Base-by-base conservation (phyloP, 1,140 invertebrate species). In the Pteromalus puparum region DNA sequence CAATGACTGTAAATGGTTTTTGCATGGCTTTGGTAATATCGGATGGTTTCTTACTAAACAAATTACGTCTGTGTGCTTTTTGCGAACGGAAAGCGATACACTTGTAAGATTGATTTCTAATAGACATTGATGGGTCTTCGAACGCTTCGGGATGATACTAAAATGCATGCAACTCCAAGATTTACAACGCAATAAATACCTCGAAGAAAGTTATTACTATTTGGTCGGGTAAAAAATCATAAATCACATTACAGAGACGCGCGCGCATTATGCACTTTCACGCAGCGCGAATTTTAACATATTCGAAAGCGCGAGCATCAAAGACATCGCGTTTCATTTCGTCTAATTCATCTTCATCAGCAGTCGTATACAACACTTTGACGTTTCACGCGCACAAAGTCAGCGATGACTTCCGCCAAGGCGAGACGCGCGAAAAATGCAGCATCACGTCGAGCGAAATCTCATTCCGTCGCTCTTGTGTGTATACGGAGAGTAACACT, bases 401-500 rank as follows among this genome's bases (percentile, higher is more conserved):
- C 18, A 34, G 3, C 21, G 5, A n/a, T n/a, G n/a, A 61, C 21
- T 74, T 38, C 67, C 67, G 67, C 2, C 24, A 26, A 70, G 2
- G 1, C 13, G 26, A 0, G 18, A 78, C 53, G 26, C 38, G 77
- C 67, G 10, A 24, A 68, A 79, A 81, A 30, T 68, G 28, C 18
- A 68, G 28, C 38, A 30, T 12, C 80, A 74, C 10, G n/a, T 67
- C 73, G 21, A 3, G 38, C 24, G 21, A 48, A 34, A 80, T 80
- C 78, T 53, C 48, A 18, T 48, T 10, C 12, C 46, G 46, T 48
- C 46, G 46, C 46, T 68, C 18, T 68, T 26, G 7, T 68, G n/a
- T 68, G 9, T 28, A 26, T 9, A 28, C 24, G 12, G 24, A 68
- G 26, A 68, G 67, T 28, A 73, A 81, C 79, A 73, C 53, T 82